Conservation (phyloP, 2,113 vertebrate species). For the Struthidea cinerea region DNA sequence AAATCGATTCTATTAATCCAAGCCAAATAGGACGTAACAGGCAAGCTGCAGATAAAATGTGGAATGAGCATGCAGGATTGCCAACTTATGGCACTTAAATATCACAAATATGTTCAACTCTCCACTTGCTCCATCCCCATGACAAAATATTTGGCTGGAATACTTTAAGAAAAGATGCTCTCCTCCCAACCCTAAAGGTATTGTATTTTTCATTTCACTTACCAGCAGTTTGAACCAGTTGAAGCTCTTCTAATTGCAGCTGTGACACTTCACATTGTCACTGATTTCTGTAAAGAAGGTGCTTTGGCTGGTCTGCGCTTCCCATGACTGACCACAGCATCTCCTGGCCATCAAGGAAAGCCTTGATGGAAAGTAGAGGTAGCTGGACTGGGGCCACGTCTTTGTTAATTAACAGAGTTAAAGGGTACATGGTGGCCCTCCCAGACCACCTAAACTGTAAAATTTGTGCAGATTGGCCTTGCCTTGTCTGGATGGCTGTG, state of each 20-base stretch:
- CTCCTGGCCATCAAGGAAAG: too few species aligned
- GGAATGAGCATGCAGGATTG: background rate
- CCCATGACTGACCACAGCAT: accelerated
- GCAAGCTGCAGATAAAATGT: background rate
- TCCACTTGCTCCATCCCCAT: background rate
- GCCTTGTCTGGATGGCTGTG: accelerated
- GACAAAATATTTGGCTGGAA: background rate
- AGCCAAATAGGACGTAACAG: background rate
- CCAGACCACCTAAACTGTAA: accelerated
- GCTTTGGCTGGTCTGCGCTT: background rate
- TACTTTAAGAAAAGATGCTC: background rate
- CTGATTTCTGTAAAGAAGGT: background rate
- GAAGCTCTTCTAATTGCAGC: background rate
- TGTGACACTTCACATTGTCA: background rate
- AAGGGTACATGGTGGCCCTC: background rate
- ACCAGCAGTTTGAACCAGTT: background rate
- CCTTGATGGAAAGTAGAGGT: background rate
- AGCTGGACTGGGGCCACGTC: background rate
- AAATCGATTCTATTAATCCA: background rate
- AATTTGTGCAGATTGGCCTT: background rate
- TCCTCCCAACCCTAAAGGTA: background rate
- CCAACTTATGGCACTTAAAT: background rate
- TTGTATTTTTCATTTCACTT: background rate
- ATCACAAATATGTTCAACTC: background rate
- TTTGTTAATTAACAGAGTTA: background rate